phyloP scores from a whole-genome alignment of 2,797 vertebrate genomes.

The Lateolabrax maculatus region DNA sequence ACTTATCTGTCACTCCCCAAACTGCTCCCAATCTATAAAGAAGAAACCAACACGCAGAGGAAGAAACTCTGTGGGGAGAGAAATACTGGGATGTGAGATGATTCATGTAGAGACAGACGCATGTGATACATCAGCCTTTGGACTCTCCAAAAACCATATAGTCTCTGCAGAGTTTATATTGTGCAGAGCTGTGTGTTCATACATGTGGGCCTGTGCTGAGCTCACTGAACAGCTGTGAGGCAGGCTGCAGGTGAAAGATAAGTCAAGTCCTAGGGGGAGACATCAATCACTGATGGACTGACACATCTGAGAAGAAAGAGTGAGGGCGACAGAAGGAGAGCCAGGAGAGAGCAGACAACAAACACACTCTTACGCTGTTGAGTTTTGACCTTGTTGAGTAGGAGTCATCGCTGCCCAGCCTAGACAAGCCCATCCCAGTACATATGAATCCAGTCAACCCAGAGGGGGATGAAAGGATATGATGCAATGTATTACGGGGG shows the following conservation, averaged over 20 bases:
- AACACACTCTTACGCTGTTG: conserved; percentile 40
- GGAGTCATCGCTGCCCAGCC: conserved; percentile 39
- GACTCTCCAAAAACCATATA: conserved; percentile 57
- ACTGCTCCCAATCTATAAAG: conserved; percentile 33
- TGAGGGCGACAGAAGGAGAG: conserved; percentile 59
- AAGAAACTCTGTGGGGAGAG: conserved; percentile 25
- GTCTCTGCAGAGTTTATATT: conserved; percentile 52
- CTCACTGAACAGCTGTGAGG: conserved; percentile 76
- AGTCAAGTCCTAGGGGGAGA: conserved; percentile 71
- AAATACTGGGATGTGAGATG: conserved; percentile 50
- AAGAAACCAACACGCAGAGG: conserved; percentile 44
- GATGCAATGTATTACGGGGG: conserved; percentile 64
- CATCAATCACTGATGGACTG: conserved; percentile 78
- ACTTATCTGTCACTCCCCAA: conserved; percentile 38
- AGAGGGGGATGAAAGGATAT: conserved; percentile 62
- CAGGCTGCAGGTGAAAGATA: conserved; percentile 82
- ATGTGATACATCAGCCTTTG: conserved; percentile 53
- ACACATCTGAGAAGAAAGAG: conserved; percentile 73
- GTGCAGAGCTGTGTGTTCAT: conserved; percentile 47
- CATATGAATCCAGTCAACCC: conserved; percentile 46
- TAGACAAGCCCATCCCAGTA: conserved; percentile 43
- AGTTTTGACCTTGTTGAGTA: conserved; percentile 52
- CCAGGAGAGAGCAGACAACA: conserved; percentile 62
- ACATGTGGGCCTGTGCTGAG: conserved; percentile 53
- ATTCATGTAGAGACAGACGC: conserved; percentile 49